Conservation (phyloP, 2,797 vertebrate species). For the Helicolenus hilgendorfi region DNA sequence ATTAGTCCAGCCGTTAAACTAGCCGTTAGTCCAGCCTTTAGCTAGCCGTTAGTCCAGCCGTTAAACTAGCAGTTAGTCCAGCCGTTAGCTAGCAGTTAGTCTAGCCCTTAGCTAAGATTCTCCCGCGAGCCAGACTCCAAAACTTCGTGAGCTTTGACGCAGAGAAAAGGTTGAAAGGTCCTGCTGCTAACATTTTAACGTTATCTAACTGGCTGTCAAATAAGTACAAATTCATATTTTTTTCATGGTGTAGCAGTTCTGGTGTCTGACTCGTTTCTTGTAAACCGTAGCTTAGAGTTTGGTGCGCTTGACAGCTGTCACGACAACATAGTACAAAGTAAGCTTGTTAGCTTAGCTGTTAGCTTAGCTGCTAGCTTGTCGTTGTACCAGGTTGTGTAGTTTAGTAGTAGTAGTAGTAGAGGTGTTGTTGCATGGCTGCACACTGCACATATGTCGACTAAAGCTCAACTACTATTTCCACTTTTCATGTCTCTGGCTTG, state of each 20-base stretch:
- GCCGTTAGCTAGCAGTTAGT: no score
- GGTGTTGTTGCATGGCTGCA: neutral
- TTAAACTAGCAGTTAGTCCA: no score
- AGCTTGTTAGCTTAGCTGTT: slow-evolving; percentile 80
- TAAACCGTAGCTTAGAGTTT: slow-evolving; percentile 70
- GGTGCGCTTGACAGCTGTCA: slow-evolving; percentile 89
- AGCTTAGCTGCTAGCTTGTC: slow-evolving; percentile 57
- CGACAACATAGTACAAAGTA: slow-evolving; percentile 85
- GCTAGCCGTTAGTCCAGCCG: no score
- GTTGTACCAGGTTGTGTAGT: slow-evolving; percentile 2
- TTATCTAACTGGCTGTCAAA: slow-evolving; percentile 32
- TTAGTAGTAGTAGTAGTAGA: neutral
- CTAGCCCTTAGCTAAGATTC: slow-evolving; percentile 79
- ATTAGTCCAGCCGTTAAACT: no score
- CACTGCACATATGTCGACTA: neutral
- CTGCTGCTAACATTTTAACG: slow-evolving; percentile 34
- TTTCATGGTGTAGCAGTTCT: neutral
- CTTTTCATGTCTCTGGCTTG: neutral
- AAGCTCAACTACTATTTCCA: neutral
- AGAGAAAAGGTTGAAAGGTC: slow-evolving; percentile 48
- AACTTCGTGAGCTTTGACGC: slow-evolving; percentile 85
- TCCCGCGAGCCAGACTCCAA: slow-evolving; percentile 87
- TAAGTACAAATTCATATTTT: neutral
- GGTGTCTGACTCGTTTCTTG: slow-evolving; percentile 27
- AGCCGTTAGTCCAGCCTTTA: no score